Evolutionary conservation across 2,888 invertebrate species (phyloP).

Genomic region (Entomobrya multifasciata): DNA sequence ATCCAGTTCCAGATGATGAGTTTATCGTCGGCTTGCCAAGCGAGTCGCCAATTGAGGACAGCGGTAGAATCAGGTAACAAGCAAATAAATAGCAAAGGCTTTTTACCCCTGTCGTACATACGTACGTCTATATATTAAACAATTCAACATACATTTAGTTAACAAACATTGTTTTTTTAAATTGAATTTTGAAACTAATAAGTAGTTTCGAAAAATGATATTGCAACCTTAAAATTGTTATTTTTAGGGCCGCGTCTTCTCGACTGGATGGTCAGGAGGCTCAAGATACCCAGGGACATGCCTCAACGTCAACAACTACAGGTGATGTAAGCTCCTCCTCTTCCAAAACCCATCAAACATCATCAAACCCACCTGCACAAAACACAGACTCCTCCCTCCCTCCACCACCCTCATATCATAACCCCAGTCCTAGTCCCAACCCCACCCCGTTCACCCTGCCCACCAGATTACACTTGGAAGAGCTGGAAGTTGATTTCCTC

Average conservation of each 20-base stretch:
- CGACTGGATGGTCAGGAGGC: constrained; percentile 72
- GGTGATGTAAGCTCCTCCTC: constrained; percentile 72
- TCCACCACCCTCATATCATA: too few species aligned
- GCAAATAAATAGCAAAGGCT: neutral
- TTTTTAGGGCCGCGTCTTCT: constrained; percentile 72
- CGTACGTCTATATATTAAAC: too few species aligned
- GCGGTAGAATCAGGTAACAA: constrained; percentile 69
- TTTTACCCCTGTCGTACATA: too few species aligned
- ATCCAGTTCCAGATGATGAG: constrained; percentile 89
- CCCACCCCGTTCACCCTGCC: constrained; percentile 75
- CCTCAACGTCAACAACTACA: constrained; percentile 46
- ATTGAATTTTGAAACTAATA: too few species aligned
- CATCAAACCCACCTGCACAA: constrained; percentile 37
- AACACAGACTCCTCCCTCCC: neutral
- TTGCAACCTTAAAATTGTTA: too few species aligned
- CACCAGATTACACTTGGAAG: constrained; percentile 76
- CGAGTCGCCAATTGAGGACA: constrained; percentile 58
- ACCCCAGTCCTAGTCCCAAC: constrained; percentile 42
- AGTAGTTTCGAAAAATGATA: too few species aligned
- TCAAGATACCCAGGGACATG: neutral
- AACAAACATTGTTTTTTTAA: too few species aligned
- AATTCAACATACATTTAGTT: too few species aligned
- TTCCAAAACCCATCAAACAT: constrained; percentile 56
- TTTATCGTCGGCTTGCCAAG: constrained; percentile 79
- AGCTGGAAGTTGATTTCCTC: constrained; percentile 79